Conservation (phyloP, 2,113 vertebrate genomes). For the Choloepus hoffmanni region DNA sequence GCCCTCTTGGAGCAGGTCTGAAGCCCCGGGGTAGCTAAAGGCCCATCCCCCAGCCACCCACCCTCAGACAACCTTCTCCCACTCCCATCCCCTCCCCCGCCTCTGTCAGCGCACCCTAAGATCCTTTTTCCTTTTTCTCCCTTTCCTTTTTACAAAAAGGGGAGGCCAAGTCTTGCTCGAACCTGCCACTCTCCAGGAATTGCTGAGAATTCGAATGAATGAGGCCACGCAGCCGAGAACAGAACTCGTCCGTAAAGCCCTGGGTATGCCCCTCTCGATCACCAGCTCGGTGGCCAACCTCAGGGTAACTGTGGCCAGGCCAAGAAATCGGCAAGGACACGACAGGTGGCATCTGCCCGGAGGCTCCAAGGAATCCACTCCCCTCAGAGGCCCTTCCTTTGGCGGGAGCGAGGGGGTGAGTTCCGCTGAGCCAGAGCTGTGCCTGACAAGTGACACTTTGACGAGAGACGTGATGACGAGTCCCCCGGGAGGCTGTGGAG, state of each 20-base stretch:
- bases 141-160: constrained; percentile 17
- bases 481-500: constrained; percentile 80
- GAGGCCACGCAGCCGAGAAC: neutral
- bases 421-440: constrained; percentile 69
- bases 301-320: constrained; percentile 38
- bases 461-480: constrained; percentile 73
- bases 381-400: constrained; percentile 69
- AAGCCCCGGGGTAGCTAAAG: neutral
- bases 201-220: neutral
- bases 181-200: constrained; percentile 33
- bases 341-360: constrained; percentile 57
- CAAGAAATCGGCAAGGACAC: constrained; percentile 76
- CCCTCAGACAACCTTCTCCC: neutral
- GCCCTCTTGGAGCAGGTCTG: neutral
- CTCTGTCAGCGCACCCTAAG: neutral
- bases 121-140: neutral
- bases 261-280: neutral
- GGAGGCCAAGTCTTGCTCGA: neutral
- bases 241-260: neutral
- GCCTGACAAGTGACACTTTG: constrained; percentile 80
- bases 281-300: constrained; percentile 32
- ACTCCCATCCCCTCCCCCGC: neutral
- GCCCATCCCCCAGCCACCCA: neutral
- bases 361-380: constrained; percentile 50
- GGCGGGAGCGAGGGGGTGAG: constrained; percentile 60